These are phyloP conservation scores for Cactoblastis cactorum DNA, from an alignment of 2,888 invertebrate species.

Conservation along the genomic window DNA sequence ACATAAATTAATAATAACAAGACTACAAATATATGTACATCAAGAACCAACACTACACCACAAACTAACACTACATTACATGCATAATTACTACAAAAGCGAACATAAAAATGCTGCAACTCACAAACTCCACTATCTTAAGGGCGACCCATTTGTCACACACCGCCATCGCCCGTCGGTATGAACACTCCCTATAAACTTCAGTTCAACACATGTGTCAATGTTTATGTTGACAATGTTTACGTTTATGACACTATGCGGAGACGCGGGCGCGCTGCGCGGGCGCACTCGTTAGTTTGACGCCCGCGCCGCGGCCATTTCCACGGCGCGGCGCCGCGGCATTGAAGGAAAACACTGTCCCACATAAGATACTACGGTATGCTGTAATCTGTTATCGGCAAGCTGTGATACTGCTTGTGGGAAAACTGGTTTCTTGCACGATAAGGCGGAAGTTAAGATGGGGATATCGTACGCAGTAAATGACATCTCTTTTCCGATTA, in stretches of 20 bases:
- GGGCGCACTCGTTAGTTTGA: slow-evolving; percentile 55
- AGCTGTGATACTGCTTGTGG: not conserved
- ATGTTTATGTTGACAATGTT: slow-evolving; percentile 4
- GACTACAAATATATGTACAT: not conserved
- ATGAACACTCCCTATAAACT: slow-evolving; percentile 25
- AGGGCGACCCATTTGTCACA: slow-evolving; percentile 78
- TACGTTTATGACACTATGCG: slow-evolving; percentile 36
- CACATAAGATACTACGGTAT: slow-evolving; percentile 11
- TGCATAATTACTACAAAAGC: not conserved
- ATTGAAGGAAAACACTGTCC: slow-evolving; percentile 47
- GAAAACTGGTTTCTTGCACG: not conserved
- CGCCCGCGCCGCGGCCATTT: slow-evolving; percentile 32
- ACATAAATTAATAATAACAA: too few relatives aligned
- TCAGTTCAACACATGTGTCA: slow-evolving; percentile 25
- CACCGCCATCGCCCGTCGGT: slow-evolving; percentile 52
- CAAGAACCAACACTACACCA: not conserved
- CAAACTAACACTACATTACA: not conserved
- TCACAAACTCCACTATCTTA: slow-evolving; percentile 76
- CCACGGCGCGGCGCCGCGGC: slow-evolving; percentile 47
- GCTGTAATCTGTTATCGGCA: slow-evolving; percentile 7
- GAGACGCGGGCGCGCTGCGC: slow-evolving; percentile 54
- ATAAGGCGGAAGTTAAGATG: not conserved
- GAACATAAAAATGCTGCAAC: slow-evolving; percentile 34
- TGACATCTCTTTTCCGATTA: too few relatives aligned
- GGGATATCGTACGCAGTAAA: not conserved